Conservation (phyloP, 2,113 vertebrate species). For the Caloenas nicobarica region DNA sequence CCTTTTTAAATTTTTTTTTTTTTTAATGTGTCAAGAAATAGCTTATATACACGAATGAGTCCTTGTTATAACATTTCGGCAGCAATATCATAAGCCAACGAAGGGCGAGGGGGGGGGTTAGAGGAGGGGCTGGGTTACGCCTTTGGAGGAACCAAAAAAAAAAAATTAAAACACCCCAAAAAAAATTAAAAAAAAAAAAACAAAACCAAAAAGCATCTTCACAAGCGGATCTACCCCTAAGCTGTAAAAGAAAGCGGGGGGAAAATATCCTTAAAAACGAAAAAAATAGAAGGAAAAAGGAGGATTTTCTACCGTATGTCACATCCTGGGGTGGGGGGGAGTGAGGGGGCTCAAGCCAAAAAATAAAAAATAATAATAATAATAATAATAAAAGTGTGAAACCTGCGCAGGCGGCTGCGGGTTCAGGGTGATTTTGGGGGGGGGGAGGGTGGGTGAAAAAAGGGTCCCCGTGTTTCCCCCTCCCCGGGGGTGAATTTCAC, state of each 20-base stretch:
- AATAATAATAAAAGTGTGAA: background rate
- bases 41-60: conserved; percentile 89
- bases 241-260: conserved; percentile 43
- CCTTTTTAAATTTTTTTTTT: no score
- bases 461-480: no score
- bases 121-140: background rate
- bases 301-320: no score
- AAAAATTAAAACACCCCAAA: background rate
- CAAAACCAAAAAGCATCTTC: no score
- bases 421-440: no score
- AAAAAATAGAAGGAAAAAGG: no score
- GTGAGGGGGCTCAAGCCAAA: background rate
- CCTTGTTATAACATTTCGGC: conserved; percentile 74
- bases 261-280: no score
- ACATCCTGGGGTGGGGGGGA: no score
- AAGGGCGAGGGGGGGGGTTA: conserved; percentile 12
- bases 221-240: conserved; percentile 69
- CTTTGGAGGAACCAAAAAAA: conserved; percentile 10
- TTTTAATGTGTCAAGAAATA: conserved; percentile 89
- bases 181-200: no score
- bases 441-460: background rate
- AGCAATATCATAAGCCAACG: conserved; percentile 70
- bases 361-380: background rate
- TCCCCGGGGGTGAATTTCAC: background rate
- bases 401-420: background rate